Percentiles rank a stretch among this genome's conserved stretches.
Conservation (phyloP, 2,113 vertebrate genomes). For the Pelecanoides urinatrix region DNA sequence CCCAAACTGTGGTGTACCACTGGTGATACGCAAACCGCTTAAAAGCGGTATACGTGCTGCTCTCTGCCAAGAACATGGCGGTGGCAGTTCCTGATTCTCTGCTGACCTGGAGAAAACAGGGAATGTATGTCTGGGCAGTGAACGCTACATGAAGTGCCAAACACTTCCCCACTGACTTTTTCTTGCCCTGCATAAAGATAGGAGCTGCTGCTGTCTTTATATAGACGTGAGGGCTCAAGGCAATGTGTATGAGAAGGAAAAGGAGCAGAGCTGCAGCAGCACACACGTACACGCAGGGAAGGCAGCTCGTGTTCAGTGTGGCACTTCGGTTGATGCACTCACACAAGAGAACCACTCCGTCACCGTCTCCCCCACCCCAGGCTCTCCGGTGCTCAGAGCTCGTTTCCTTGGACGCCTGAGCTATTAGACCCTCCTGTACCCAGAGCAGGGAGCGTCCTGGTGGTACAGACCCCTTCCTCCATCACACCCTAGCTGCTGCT, state of each 20-base stretch:
- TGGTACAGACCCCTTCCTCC: background rate
- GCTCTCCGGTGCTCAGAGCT: background rate
- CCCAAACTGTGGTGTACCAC: constrained; percentile 63
- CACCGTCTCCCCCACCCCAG: background rate
- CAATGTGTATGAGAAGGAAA: background rate
- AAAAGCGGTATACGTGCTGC: constrained; percentile 47
- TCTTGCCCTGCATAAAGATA: background rate
- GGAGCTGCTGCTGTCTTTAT: background rate
- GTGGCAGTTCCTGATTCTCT: constrained; percentile 62
- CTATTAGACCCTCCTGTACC: background rate
- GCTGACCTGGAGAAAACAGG: constrained; percentile 64
- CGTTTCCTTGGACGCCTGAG: background rate
- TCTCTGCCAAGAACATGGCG: constrained; percentile 52
- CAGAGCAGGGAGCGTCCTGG: background rate
- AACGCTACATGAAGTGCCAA: background rate
- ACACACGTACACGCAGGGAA: background rate
- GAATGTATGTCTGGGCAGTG: constrained; percentile 50
- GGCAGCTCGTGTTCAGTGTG: background rate
- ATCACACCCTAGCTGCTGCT: background rate
- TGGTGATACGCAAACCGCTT: constrained; percentile 54
- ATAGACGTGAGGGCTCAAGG: background rate
- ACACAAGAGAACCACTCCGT: background rate
- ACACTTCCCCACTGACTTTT: background rate
- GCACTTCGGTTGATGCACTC: background rate
- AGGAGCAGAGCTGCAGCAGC: background rate